Percentiles rank a stretch among this genome's conserved stretches.
These are phyloP conservation scores for Aphelinus atriplicis DNA, from an alignment of 1,140 invertebrate species.

Conservation along the genomic window DNA sequence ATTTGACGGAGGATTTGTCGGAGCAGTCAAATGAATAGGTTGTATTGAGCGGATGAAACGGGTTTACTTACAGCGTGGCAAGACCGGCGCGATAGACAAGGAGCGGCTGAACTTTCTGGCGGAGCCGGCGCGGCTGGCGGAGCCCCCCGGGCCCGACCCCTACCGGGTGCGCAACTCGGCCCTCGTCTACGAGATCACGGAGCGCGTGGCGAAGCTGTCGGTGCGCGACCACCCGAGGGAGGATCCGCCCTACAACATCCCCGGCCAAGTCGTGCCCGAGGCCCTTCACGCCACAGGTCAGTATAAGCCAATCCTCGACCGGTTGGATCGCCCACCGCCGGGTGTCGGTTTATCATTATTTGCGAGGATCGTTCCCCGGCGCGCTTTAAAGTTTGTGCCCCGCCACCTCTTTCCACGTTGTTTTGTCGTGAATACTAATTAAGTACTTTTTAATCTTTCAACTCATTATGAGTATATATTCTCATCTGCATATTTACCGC, in stretches of 20 bases:
- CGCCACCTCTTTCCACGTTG: constrained; percentile 13
- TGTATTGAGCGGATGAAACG: not conserved
- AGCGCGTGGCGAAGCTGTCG: constrained; percentile 43
- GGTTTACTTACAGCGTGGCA: too few relatives aligned
- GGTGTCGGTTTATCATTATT: too few relatives aligned
- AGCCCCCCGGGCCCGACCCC: constrained; percentile 38
- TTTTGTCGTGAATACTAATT: constrained; percentile 34
- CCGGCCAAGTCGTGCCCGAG: constrained; percentile 43
- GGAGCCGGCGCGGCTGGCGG: constrained; percentile 23
- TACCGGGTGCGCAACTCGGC: constrained; percentile 45
- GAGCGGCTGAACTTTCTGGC: constrained; percentile 44
- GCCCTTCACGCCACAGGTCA: constrained; percentile 47
- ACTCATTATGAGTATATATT: constrained; percentile 34
- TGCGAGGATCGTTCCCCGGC: not conserved
- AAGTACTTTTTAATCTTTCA: constrained; percentile 37
- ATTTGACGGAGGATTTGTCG: not conserved
- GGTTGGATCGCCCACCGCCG: too few relatives aligned
- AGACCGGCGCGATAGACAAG: not conserved
- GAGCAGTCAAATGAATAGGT: constrained; percentile 11
- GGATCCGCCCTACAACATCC: constrained; percentile 27
- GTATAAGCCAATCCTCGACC: not conserved
- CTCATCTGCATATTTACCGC: constrained; percentile 28
- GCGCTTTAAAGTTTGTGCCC: not conserved
- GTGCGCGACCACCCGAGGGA: not conserved
- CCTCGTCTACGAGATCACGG: constrained; percentile 47